Evolutionary conservation across 2,797 vertebrate species (phyloP).

Genomic region (Notolabrus celidotus): DNA sequence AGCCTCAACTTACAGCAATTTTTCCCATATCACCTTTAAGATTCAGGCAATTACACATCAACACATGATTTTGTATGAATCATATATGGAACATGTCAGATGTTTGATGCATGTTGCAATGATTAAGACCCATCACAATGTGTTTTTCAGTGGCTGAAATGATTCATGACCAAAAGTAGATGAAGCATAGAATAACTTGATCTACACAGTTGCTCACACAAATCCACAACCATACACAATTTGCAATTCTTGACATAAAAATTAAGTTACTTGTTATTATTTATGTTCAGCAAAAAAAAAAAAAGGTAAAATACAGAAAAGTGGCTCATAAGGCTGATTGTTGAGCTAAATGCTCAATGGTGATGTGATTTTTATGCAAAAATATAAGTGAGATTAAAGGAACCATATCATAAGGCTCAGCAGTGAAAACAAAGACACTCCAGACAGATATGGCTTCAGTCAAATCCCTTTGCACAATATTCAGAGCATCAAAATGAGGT

Average conservation of each 20-base stretch:
- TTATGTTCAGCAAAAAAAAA: constrained; percentile 31
- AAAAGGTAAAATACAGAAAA: constrained; percentile 42
- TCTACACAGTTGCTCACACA: constrained; percentile 29
- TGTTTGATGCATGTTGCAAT: constrained; percentile 11
- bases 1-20: constrained; percentile 9
- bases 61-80: constrained; percentile 19
- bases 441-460: constrained; percentile 79
- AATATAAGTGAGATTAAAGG: constrained; percentile 35
- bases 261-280: constrained; percentile 24
- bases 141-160: constrained; percentile 17
- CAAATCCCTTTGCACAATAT: constrained; percentile 50
- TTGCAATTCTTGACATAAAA: constrained; percentile 29
- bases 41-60: background rate
- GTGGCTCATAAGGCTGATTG: constrained; percentile 30
- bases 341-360: constrained; percentile 39
- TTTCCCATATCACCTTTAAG: background rate
- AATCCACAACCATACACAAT: constrained; percentile 33
- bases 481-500: constrained; percentile 63
- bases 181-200: constrained; percentile 11
- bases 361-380: constrained; percentile 16
- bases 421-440: constrained; percentile 63
- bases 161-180: constrained; percentile 29
- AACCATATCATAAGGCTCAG: constrained; percentile 37
- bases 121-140: background rate
- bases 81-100: constrained; percentile 13